Percentiles rank a stretch among this genome's conserved stretches.
phyloP scores from a whole-genome alignment of 37 sponge, comb jelly and placozoan genomes.

The Halisarca cf. caerulea region DNA sequence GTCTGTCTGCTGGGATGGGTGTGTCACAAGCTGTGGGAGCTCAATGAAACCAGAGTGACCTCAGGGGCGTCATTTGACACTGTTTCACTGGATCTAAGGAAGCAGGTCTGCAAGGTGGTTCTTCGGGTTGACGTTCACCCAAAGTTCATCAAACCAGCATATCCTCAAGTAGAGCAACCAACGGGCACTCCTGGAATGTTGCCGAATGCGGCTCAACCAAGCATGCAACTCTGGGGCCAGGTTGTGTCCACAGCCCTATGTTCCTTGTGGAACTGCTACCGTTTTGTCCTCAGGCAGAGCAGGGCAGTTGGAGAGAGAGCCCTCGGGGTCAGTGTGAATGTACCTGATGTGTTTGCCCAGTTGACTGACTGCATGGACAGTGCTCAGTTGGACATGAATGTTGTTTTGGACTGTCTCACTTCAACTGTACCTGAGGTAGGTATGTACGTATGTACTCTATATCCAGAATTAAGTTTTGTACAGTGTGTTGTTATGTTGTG shows the following conservation, averaged over 20 bases:
- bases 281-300: not conserved
- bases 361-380: constrained; percentile 48
- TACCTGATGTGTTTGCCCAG: not conserved
- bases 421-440: constrained; percentile 58
- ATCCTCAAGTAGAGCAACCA: not conserved
- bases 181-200: too few species aligned
- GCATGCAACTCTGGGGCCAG: constrained; percentile 32
- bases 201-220: too few species aligned
- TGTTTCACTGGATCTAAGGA: not conserved
- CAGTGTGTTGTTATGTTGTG: not conserved
- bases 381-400: not conserved
- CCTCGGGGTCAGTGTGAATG: not conserved
- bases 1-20: constrained; percentile 1
- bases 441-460: not conserved
- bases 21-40: not conserved
- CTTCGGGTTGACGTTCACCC: not conserved
- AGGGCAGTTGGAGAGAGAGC: not conserved
- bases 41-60: not conserved
- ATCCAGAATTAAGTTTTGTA: not conserved
- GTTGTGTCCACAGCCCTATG: constrained; percentile 32
- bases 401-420: constrained; percentile 36
- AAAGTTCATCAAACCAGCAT: not conserved
- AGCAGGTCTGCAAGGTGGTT: not conserved
- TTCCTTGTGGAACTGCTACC: constrained; percentile 60
- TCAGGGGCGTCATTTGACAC: not conserved